A percentile compares a stretch with the other conserved stretches of the same genome.
phyloP scores from a whole-genome alignment of 2,113 vertebrate genomes.

The Origma solitaria region DNA sequence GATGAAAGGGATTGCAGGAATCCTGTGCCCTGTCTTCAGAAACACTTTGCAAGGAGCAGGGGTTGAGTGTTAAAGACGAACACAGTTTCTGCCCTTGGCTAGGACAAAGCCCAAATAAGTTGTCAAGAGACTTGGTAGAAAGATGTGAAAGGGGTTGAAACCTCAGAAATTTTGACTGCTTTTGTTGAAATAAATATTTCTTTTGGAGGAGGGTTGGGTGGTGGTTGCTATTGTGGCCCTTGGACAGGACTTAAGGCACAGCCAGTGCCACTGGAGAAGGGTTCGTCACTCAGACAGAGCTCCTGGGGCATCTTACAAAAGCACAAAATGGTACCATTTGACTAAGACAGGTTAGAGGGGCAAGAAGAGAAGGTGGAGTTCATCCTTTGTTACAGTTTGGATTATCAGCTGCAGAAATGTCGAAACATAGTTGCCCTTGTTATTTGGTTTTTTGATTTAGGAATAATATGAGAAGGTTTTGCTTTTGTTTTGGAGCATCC shows the following conservation, averaged over 20 bases:
- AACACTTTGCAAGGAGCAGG: background rate
- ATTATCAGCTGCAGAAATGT: background rate
- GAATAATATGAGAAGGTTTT: background rate
- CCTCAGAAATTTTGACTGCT: background rate
- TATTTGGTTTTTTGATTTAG: background rate
- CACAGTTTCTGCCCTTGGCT: background rate
- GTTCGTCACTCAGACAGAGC: background rate
- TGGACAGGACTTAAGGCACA: background rate
- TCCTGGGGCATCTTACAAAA: background rate
- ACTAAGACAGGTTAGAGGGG: background rate
- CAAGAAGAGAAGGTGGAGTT: background rate
- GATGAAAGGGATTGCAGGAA: background rate
- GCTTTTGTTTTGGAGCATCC: background rate
- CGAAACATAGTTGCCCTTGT: background rate
- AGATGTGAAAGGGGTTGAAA: background rate
- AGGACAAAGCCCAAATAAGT: background rate
- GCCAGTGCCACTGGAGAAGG: background rate
- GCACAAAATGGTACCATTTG: background rate
- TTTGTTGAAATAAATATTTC: background rate
- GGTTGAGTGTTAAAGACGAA: fast-evolving
- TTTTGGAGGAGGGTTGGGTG: background rate
- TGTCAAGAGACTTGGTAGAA: background rate
- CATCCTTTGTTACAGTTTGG: background rate
- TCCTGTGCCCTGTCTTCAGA: background rate
- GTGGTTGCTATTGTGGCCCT: background rate